Base-by-base conservation (phyloP, 2,113 vertebrate species). In the Pithys albifrons region DNA sequence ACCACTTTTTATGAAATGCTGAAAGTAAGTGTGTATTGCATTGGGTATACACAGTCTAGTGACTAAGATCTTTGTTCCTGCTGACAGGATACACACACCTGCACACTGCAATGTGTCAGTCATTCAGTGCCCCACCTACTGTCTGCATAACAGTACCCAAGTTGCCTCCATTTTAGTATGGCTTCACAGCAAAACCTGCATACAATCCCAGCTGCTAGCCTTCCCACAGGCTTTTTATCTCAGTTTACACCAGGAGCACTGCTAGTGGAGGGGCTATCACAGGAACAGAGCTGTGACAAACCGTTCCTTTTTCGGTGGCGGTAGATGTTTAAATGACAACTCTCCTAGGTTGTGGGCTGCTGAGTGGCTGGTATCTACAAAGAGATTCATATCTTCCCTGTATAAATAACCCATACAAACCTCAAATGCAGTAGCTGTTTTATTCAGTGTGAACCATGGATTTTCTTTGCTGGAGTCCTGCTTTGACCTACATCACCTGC, bases 41-140 rank as follows among this genome's bases (percentile, higher is more conserved):
- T 20, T 46, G 67, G 29, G 15, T 52, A 15, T 43, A 43, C 35
- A 24, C 8, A 22, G 12, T 6, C 19, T 14, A 19, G 6, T 20
- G 28, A 59, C 31, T 22, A 37, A 54, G 17, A 41, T 31, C 37
- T 31, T 12, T 16, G 31, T 5, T 67, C 7, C 72, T 73, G 28
- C 19, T 22, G 37, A n/a, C 37, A 80, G 58, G 43, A 31, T 24
- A 37, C 2, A 0, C 4, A 33, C 7, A 64, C 31, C 31, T 48
- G 39, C 3, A 1, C 13, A 14, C 14, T 67, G 49, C 41, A 45
- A 16, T 0, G 0, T 28, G 17, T 41, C 74, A 28, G 35, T 19
- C 59, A 49, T 18, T 45, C 51, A 10, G 43, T 58, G 37, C 28
- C n/a, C 46, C 41, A 18, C 11, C 23, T 41, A 18, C 14, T 25